Evolutionary conservation across 2,113 vertebrate genomes (phyloP), one percentile per base, ranked within the genome.

Genomic region (Lagopus leucura): DNA sequence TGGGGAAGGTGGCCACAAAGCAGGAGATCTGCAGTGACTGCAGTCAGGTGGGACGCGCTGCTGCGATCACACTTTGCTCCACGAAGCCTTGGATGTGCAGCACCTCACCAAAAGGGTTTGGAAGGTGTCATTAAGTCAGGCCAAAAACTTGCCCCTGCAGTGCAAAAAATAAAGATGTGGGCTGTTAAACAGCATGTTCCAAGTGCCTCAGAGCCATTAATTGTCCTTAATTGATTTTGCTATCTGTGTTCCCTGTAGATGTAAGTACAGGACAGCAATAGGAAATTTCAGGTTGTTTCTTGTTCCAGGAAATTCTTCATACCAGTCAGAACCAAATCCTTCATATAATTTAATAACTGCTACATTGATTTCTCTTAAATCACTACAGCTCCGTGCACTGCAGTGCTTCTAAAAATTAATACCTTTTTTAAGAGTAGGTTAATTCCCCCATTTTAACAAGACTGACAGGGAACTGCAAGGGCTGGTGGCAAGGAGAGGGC

Each of bases 291-390:
- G 94, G 85, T 91, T 0, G 30, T 50, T 90, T 91, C 92, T 84
- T 89, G 61, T 96, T 96, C 95, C 94, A 88, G 96, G 93, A 96
- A 96, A 82, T 79, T 55, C 94, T 96, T 93, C 4, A 36, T 80
- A 92, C 90, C 85, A 81, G 65, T 52, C 92, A 83, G 89, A 82
- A 85, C 22, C 63, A 54, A 95, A 82, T 69, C 82, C 64, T 87
- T 58, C 25, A 25, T 57, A 28, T 77, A 94, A 96, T 91, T 92
- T 91, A 93, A 94, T 94, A 95, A 86, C 91, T 64, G 70, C 10
- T 86, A 17, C 73, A 95, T 94, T 86, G 93, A 96, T 91, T 92
- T 91, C 79, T 90, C 93, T 92, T 92, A 92, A 95, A 97, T 93
- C 91, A 85, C 78, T 45, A 5, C 72, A 25, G 88, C 90, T 88